Base-by-base conservation (phyloP, 1,140 invertebrate genomes). In the Coenobita brevimanus region DNA sequence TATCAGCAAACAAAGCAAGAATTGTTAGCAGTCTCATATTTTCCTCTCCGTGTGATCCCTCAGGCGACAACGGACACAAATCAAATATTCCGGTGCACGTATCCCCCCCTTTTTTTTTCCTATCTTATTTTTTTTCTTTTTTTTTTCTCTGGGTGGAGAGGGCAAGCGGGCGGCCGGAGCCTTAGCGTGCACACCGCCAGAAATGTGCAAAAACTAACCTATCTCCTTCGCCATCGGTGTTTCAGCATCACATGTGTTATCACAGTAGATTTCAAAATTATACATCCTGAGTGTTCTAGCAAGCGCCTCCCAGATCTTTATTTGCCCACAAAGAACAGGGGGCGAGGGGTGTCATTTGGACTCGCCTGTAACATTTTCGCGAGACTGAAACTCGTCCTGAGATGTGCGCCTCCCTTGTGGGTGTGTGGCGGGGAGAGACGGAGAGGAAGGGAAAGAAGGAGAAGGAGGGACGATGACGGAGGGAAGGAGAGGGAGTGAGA, bases 51-150 rank as follows among this genome's bases (percentile, higher is more conserved):
- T 50, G 46, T 50, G 46, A 15, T 30, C 57, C 84, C 84, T 17
- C 36, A 15, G 46, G 84, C 76, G 84, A 81, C 84, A 87, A 67
- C 76, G 78, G 76, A 80, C 76, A 80, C 84, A 87, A 87, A 87
- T 80, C 84, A 87, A 69, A 87, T 87, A 81, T 87, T 87, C 84
- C 69, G 76, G 43, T 62, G 33, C 76, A 81, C 46, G 17, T 50
- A 50, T 50, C 6, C 46, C 17, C 17, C 46, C 17, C 46, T 50
- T 50, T 50, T 50, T 50, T 50, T 50, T 17, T 17, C 46, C 46
- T 17, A 50, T 50, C 6, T 38, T 24, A 2, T 71, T 71, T 71
- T 71, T 27, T 69, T 79, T 80, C 79, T 69, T 69, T 87, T 69
- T 38, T 67, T 10, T 67, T 69, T 71, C 17, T 71, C 33, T 33